phyloP scores from a whole-genome alignment of 2,888 invertebrate species.

The Ctena decussata region DNA sequence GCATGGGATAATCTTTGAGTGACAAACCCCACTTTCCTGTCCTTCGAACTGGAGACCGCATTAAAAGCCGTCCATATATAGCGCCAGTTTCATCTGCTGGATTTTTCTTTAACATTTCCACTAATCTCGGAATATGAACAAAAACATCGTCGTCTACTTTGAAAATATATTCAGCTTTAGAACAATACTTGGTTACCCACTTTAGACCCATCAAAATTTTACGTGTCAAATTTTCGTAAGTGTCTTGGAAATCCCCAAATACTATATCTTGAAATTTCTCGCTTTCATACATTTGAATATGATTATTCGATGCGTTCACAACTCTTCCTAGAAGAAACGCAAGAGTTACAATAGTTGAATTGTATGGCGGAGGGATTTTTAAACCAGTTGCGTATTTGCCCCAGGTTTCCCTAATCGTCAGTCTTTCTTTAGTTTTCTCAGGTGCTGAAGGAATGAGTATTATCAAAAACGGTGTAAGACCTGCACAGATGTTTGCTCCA shows the following conservation, averaged over 20 bases:
- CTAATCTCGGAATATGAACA: conserved; percentile 59
- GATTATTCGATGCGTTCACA: conserved; percentile 9
- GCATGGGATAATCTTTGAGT: conserved; percentile 60
- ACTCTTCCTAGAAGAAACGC: conserved; percentile 66
- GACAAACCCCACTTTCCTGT: conserved; percentile 72
- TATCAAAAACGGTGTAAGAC: conserved; percentile 55
- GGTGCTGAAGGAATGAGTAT: conserved; percentile 67
- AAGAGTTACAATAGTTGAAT: conserved; percentile 42
- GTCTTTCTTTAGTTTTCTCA: conserved; percentile 57
- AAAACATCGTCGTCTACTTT: conserved; percentile 71
- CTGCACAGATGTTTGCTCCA: conserved; percentile 52
- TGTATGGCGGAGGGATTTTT: conserved; percentile 1
- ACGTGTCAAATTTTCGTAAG: conserved; percentile 65
- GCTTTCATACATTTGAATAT: conserved; percentile 48
- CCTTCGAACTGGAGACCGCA: conserved; percentile 55
- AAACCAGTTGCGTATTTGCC: conserved; percentile 57
- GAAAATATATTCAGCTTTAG: conserved; percentile 58
- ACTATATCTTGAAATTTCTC: conserved; percentile 62
- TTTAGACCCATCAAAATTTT: conserved; percentile 66
- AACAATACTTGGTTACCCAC: conserved; percentile 64
- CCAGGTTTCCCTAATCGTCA: conserved; percentile 71
- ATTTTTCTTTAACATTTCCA: conserved; percentile 31
- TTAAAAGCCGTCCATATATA: conserved; percentile 63
- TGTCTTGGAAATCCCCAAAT: conserved; percentile 65
- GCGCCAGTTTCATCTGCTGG: conserved; percentile 52